These are phyloP conservation scores for Thelohanellus kitauei DNA, from an alignment of 30 jellyfish, hydroid and myxozoan genomes.

Conservation along the genomic window DNA sequence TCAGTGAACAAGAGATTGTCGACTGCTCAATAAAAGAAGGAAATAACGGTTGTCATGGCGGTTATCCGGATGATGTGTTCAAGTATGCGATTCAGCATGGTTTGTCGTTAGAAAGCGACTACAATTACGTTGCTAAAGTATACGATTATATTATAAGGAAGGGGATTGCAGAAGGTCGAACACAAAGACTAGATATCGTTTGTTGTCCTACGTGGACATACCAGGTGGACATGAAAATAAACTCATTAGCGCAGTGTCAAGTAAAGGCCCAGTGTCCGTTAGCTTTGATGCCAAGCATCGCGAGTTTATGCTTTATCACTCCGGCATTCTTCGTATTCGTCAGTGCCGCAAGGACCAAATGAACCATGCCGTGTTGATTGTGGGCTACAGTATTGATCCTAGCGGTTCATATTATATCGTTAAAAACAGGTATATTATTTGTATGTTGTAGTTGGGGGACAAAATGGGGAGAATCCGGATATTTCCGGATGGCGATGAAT, in stretches of 20 bases:
- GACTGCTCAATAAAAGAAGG: conserved; percentile 58
- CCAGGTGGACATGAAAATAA: conserved; percentile 75
- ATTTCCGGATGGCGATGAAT: conserved; percentile 30
- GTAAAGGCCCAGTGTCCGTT: conserved; percentile 75
- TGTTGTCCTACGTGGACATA: conserved; percentile 30
- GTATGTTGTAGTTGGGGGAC: conserved; percentile 35
- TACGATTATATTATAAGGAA: no score
- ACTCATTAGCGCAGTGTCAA: conserved; percentile 52
- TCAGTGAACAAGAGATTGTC: conserved; percentile 65
- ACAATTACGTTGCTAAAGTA: no score
- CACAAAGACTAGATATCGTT: no score
- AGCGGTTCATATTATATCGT: conserved; percentile 69
- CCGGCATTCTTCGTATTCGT: no score
- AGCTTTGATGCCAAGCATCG: conserved; percentile 83
- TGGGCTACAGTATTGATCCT: conserved; percentile 74
- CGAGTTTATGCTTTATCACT: no score
- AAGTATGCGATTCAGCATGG: no score
- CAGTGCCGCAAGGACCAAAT: no score
- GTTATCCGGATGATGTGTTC: conserved; percentile 80
- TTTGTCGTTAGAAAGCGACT: no score
- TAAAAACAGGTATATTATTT: conserved; percentile 63
- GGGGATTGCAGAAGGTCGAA: no score
- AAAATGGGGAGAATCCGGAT: conserved; percentile 45
- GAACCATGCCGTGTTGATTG: conserved; percentile 89
- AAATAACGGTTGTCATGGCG: conserved; percentile 67